Base-by-base conservation (phyloP, 2,797 vertebrate genomes). In the Clarias fuscus region DNA sequence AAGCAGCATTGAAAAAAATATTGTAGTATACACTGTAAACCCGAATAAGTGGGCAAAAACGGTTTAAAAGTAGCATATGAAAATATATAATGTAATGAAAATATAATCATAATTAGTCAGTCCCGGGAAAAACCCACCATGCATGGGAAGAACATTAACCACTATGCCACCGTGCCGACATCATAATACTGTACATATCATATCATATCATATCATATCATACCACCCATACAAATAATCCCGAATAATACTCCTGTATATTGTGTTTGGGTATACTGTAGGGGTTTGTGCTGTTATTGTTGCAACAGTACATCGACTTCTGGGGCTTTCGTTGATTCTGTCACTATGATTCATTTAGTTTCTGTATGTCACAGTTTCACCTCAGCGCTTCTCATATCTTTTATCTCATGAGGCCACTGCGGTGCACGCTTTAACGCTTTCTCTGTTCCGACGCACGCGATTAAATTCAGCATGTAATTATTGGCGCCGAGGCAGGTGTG, bases 401-500 rank as follows among this genome's bases (percentile, higher is more conserved):
- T 81, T 27, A 65, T 81, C 78, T 65, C 78, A 18, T 1, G 79
- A 81, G 61, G 37, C 61, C 61, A 10, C 61, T n/a, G 40, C 24
- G 6, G 37, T 27, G 37, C 15, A 65, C 37, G n/a, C 79, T 65
- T 81, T 65, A 65, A 20, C 40, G 8, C 79, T 65, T 43, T 48
- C 37, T 62, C 58, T 5, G 37, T 81, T 81, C 40, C 48, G 77
- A 80, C 14, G 33, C 77, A n/a, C n/a, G 59, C 62, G 61, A 81
- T 81, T 81, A 67, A 18, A 81, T 81, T 65, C 78, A 11, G 40
- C 37, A 48, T 65, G 33, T 81, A 65, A 81, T 81, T 81, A 81
- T 65, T 22, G 1, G 24, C 2, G 37, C 61, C 20, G 61, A 48
- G 65, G 78, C 78, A 81, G 78, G 78, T 81, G 78, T 81, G 37